phyloP scores from a whole-genome alignment of 2,797 vertebrate genomes.

The Aselliscus stoliczkanus region DNA sequence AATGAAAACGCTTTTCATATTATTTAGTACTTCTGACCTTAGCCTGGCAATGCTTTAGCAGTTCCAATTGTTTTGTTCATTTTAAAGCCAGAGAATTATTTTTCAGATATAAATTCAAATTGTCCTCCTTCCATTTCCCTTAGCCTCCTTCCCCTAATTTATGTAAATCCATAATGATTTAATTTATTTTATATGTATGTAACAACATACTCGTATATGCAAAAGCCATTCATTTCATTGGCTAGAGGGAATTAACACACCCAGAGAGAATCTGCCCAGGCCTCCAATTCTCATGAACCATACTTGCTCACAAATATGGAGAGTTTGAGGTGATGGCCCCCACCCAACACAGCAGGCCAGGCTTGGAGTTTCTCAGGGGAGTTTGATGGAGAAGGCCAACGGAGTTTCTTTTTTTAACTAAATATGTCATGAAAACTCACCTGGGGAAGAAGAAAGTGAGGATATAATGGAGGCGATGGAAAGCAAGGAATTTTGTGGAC shows the following conservation, averaged over 20 bases:
- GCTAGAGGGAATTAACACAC: not conserved
- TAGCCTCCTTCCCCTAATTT: not conserved
- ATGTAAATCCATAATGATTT: not conserved
- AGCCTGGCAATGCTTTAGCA: not conserved
- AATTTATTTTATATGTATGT: not conserved
- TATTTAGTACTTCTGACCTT: not conserved
- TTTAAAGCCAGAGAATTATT: not conserved
- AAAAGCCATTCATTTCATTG: not conserved
- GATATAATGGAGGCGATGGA: not conserved
- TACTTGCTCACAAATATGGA: not conserved
- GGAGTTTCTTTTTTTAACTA: not conserved
- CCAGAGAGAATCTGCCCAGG: not conserved
- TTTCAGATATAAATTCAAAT: constrained; percentile 5
- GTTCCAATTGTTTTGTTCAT: not conserved
- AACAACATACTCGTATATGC: not conserved
- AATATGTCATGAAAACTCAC: not conserved
- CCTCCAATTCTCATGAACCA: not conserved
- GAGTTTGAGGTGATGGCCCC: not conserved
- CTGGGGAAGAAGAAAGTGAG: not conserved
- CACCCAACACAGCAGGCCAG: not conserved
- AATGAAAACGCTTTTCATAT: not conserved
- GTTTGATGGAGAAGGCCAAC: not conserved
- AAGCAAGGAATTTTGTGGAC: not conserved
- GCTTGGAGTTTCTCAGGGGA: not conserved
- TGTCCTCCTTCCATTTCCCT: not conserved